Base-by-base conservation (phyloP, 2,888 invertebrate species). In the Tridacna gigas region DNA sequence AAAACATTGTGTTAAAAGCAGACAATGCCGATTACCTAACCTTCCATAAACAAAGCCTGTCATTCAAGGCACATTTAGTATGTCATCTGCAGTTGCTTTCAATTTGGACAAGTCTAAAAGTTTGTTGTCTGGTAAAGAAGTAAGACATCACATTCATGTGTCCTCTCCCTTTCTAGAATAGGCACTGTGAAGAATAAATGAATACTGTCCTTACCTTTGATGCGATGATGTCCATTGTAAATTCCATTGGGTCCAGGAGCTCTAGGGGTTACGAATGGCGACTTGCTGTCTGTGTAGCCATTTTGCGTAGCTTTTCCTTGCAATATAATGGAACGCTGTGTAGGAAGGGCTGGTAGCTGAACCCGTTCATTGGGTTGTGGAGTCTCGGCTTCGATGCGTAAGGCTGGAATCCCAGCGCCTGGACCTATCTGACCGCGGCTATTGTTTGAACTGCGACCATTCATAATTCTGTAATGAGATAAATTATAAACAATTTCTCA, bases 351-450 rank as follows among this genome's bases (percentile, higher is more conserved):
- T 56, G 87, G 89, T 22, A 88, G 86, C 15, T 89, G 89, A 48
- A 89, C 84, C 28, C 91, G 88, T 22, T 91, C 90, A 80, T 89
- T 89, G 5, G 93, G 93, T 12, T 90, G 90, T 18, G 93, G 93
- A n/a, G 93, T 93, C 47, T 92, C 92, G 0, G 92, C 84, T 83
- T 93, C 92, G 65, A 93, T 90, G 45, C 92, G 86, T 26, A 93
- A 83, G n/a, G 91, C 89, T 7, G 93, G 93, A 28, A 93, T 92
- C 56, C 83, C 84, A 61, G 25, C 63, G 26, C 84, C 82, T 48
- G 83, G 81, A 15, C 90, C 87, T 56, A 82, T 77, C 78, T 84
- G 82, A 78, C 89, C 76, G 75, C 85, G 86, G 82, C 82, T 82
- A 69, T 81, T 88, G 71, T 85, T 90, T 26, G 90, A 81, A 80